A percentile compares a stretch with the other conserved stretches of the same genome.
Evolutionary conservation across 37 sponge, comb jelly and placozoan genomes (phyloP).

Genomic region (Oopsacas minuta): DNA sequence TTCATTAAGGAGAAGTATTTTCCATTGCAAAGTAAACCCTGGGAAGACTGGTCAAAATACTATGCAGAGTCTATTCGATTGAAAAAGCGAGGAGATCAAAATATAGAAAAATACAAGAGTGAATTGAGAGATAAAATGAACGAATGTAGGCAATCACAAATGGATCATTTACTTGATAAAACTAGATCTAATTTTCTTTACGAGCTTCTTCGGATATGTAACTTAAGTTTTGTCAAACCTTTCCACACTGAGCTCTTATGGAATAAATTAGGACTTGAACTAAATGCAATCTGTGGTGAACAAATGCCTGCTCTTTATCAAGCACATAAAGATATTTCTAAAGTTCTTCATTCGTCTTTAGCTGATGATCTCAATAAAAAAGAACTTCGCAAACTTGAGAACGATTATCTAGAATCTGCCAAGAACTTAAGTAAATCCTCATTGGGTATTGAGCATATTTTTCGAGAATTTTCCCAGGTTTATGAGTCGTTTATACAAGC

Average conservation of each 20-base stretch:
- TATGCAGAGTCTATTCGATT: constrained; percentile 17
- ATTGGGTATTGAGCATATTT: constrained; percentile 21
- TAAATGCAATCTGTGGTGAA: background rate
- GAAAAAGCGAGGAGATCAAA: background rate
- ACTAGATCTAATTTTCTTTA: background rate
- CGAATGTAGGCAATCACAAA: background rate
- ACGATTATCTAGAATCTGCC: background rate
- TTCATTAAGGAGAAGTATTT: constrained; percentile 11
- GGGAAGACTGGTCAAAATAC: constrained; percentile 25
- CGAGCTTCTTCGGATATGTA: background rate
- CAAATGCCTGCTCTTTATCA: background rate
- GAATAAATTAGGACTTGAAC: background rate
- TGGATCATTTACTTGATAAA: background rate
- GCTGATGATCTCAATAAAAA: background rate
- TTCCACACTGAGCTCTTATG: background rate
- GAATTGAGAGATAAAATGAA: background rate
- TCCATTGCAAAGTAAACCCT: constrained; percentile 24
- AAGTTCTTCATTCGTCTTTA: background rate
- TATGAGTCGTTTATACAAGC: background rate
- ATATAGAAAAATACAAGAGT: background rate
- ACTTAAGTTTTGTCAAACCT: background rate
- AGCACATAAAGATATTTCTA: background rate
- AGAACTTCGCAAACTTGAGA: background rate
- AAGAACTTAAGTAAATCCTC: constrained; percentile 20
- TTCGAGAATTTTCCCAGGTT: constrained; percentile 19